Conservation (phyloP, 2,888 invertebrate species). For the Drosophila falleni region DNA sequence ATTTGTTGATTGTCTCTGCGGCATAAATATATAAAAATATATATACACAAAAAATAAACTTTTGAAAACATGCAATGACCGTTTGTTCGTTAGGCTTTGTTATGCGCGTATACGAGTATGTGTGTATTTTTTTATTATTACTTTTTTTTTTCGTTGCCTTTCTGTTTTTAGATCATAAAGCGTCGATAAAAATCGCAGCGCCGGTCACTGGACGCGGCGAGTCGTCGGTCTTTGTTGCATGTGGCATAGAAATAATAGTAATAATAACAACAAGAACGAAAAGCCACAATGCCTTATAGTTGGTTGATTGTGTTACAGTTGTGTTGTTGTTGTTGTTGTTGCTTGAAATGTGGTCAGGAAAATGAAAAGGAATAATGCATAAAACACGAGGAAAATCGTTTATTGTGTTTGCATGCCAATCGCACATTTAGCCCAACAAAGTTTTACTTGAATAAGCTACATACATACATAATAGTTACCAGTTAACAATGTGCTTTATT, state of each 20-base stretch:
- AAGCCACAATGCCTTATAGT: slow-evolving; percentile 43
- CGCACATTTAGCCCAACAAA: slow-evolving; percentile 49
- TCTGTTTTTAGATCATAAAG: slow-evolving; percentile 63
- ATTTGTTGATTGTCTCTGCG: slow-evolving; percentile 65
- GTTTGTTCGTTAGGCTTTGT: slow-evolving; percentile 52
- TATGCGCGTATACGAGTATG: not conserved
- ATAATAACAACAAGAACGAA: slow-evolving; percentile 30
- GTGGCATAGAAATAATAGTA: slow-evolving; percentile 61
- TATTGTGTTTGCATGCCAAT: slow-evolving; percentile 68
- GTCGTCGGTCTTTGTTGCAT: slow-evolving; percentile 63
- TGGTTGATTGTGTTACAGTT: slow-evolving; percentile 42
- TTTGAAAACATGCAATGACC: slow-evolving; percentile 64
- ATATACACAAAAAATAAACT: slow-evolving; percentile 34
- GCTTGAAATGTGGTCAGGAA: slow-evolving; percentile 51
- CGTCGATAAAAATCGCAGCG: slow-evolving; percentile 71
- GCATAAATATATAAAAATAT: slow-evolving; percentile 17
- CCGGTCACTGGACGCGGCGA: slow-evolving; percentile 63
- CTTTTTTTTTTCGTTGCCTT: slow-evolving; percentile 2
- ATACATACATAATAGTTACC: slow-evolving; percentile 3
- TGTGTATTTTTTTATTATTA: slow-evolving; percentile 23
- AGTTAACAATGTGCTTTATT: slow-evolving; percentile 6
- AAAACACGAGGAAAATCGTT: slow-evolving; percentile 34
- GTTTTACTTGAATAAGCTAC: slow-evolving; percentile 17
- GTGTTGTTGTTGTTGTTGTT: not conserved
- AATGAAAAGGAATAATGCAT: slow-evolving; percentile 15